phyloP scores from a whole-genome alignment of 2,797 vertebrate genomes.

The Peromyscus aztecus region DNA sequence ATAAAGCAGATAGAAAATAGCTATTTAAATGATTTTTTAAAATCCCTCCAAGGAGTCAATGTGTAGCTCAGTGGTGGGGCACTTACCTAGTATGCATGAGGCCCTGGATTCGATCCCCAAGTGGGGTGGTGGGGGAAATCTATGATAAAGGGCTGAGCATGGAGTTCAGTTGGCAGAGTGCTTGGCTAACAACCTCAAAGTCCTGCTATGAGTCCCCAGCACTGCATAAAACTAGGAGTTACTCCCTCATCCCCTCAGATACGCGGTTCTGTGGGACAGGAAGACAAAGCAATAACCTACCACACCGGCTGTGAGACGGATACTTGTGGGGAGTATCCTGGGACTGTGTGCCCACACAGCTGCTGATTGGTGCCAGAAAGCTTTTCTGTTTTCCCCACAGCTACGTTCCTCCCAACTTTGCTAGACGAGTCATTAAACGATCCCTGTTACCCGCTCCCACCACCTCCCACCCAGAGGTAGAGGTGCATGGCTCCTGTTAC shows the following conservation, averaged over 20 bases:
- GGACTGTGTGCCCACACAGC: background rate
- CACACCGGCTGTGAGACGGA: background rate
- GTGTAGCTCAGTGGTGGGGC: background rate
- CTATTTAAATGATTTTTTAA: background rate
- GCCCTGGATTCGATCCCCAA: background rate
- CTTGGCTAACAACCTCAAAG: background rate
- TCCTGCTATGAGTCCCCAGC: background rate
- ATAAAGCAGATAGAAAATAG: background rate
- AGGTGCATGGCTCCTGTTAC: background rate
- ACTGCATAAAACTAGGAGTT: background rate
- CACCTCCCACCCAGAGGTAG: background rate
- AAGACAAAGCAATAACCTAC: background rate
- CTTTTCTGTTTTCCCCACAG: background rate
- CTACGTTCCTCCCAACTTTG: background rate
- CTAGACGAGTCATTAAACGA: background rate
- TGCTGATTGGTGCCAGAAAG: background rate
- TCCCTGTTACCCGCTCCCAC: background rate
- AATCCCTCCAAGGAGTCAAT: background rate
- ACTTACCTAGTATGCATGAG: background rate
- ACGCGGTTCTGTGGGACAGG: background rate
- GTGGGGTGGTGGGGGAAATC: background rate
- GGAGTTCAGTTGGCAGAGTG: no score
- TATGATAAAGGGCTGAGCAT: background rate
- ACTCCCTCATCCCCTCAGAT: background rate
- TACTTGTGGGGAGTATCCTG: background rate